Percentiles rank a stretch among this genome's conserved stretches.
Conservation (phyloP, 2,888 invertebrate species). For the Disparrhopalites patrizii region DNA sequence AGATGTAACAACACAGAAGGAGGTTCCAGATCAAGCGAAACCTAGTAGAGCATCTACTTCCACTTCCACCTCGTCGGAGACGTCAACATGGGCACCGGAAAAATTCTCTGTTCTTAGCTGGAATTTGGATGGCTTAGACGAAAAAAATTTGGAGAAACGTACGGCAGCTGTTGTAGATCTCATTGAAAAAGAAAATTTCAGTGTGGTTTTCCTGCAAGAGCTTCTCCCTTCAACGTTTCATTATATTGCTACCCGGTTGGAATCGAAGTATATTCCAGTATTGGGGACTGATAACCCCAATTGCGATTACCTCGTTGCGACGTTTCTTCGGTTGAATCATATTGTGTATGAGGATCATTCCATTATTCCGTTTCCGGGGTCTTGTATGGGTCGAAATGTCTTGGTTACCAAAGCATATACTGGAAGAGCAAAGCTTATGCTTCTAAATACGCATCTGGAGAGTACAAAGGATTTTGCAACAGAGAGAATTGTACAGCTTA, state of each 20-base stretch:
- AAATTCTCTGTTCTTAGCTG: slow-evolving; percentile 56
- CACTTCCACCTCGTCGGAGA: background rate
- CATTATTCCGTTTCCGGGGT: slow-evolving; percentile 54
- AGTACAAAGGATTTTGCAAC: slow-evolving; percentile 55
- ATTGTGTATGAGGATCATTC: slow-evolving; percentile 52
- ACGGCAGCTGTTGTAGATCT: slow-evolving; percentile 55
- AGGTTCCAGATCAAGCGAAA: background rate
- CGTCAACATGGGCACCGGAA: slow-evolving; percentile 49
- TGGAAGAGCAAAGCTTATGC: slow-evolving; percentile 51
- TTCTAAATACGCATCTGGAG: slow-evolving; percentile 61
- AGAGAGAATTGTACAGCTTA: slow-evolving; percentile 55
- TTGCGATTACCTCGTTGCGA: slow-evolving; percentile 54
- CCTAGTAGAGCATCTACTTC: too few species aligned
- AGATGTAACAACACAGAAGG: background rate
- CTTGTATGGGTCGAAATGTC: slow-evolving; percentile 57
- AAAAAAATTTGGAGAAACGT: slow-evolving; percentile 54
- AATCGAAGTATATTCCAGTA: slow-evolving; percentile 52
- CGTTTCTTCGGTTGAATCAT: slow-evolving; percentile 53
- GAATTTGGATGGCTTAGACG: slow-evolving; percentile 61
- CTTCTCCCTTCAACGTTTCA: slow-evolving; percentile 54
- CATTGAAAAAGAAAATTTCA: slow-evolving; percentile 55
- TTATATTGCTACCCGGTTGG: slow-evolving; percentile 52
- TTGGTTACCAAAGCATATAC: slow-evolving; percentile 54
- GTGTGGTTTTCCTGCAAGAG: slow-evolving; percentile 60
- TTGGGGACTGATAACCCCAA: slow-evolving; percentile 49